phyloP scores from a whole-genome alignment of 2,797 vertebrate species.

The Sebastes cheni region DNA sequence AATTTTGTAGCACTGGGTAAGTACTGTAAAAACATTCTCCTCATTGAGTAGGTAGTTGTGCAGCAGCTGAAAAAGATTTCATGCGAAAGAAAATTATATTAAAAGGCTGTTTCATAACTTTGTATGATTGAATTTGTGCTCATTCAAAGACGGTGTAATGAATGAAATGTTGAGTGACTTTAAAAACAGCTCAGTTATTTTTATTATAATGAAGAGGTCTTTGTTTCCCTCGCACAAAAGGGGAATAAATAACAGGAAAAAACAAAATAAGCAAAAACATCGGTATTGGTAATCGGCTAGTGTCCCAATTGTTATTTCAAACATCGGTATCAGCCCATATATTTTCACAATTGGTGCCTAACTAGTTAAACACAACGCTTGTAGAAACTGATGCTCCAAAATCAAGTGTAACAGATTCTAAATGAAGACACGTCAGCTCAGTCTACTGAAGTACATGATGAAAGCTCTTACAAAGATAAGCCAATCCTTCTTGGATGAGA shows the following conservation, averaged over 20 bases:
- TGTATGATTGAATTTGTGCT: not conserved
- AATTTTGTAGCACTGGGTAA: too few relatives aligned
- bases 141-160: not conserved
- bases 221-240: not conserved
- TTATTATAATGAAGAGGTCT: too few relatives aligned
- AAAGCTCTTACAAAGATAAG: conserved; percentile 40
- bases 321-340: not conserved
- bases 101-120: not conserved
- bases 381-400: not conserved
- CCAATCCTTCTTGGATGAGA: conserved; percentile 27
- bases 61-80: too few relatives aligned
- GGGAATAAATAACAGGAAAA: not conserved
- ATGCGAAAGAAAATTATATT: too few relatives aligned
- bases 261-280: too few relatives aligned
- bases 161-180: too few relatives aligned
- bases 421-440: conserved; percentile 32
- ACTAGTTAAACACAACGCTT: not conserved
- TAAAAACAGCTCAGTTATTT: too few relatives aligned
- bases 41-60: too few relatives aligned
- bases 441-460: conserved; percentile 37
- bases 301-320: not conserved
- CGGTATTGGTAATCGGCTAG: too few relatives aligned
- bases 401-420: conserved; percentile 3
- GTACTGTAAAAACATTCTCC: too few relatives aligned
- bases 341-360: not conserved